phyloP scores from a whole-genome alignment of 1,140 invertebrate genomes.

The Macrotrachela quadricornifera region DNA sequence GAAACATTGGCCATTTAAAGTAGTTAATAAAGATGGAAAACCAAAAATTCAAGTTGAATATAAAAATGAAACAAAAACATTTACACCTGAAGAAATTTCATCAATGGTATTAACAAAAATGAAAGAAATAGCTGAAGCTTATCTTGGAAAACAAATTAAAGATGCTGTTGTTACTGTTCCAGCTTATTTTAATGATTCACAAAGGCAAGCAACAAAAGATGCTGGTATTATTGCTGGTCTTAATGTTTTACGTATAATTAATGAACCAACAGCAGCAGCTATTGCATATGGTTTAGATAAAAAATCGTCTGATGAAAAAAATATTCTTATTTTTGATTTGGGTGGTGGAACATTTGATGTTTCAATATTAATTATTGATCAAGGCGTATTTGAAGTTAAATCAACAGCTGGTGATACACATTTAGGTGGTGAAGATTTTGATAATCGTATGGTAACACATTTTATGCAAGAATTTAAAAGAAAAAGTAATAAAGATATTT shows the following conservation, averaged over 20 bases:
- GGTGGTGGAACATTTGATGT: constrained; percentile 11
- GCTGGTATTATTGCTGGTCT: constrained; percentile 35
- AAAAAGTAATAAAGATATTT: constrained; percentile 16
- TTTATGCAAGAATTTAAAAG: constrained; percentile 16
- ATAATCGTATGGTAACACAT: constrained; percentile 18
- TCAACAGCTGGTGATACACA: constrained; percentile 10
- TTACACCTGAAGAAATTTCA: constrained; percentile 55
- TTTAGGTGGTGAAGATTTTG: constrained; percentile 17
- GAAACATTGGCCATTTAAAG: constrained; percentile 68
- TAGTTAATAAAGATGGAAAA: constrained; percentile 15
- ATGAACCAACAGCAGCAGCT: constrained; percentile 33
- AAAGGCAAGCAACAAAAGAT: constrained; percentile 51
- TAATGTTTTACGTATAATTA: constrained; percentile 35
- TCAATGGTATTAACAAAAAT: constrained; percentile 61
- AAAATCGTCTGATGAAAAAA: constrained; percentile 17
- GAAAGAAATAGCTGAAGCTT: constrained; percentile 89
- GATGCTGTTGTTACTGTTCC: constrained; percentile 36
- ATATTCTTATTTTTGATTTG: constrained; percentile 21
- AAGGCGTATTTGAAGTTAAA: constrained; percentile 10
- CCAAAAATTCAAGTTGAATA: constrained; percentile 59
- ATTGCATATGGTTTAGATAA: constrained; percentile 35
- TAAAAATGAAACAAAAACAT: constrained; percentile 30
- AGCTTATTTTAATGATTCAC: constrained; percentile 93
- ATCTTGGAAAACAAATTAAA: constrained; percentile 70
- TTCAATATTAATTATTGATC: constrained; percentile 10